Conservation (phyloP, 2,113 vertebrate species). For the Passerina amoena region DNA sequence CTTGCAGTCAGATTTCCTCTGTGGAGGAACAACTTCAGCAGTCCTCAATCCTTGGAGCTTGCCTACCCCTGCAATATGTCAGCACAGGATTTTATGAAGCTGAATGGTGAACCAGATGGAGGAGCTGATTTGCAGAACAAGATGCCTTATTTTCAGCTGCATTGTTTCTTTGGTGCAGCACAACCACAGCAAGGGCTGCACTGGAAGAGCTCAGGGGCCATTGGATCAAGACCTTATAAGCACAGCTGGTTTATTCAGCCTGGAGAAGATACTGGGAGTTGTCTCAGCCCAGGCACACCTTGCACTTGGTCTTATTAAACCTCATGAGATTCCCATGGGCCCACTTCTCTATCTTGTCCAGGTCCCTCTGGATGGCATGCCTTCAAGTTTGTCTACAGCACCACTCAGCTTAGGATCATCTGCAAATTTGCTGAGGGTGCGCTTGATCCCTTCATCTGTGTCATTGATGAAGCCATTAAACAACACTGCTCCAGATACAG, state of each 20-base stretch:
- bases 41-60: rapidly evolving
- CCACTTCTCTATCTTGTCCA: neutral
- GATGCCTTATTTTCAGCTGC: neutral
- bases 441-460: neutral
- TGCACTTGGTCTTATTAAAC: neutral
- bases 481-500: rapidly evolving
- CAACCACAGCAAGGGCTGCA: neutral
- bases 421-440: neutral
- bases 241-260: neutral
- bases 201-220: neutral
- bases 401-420: neutral
- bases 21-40: rapidly evolving
- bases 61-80: neutral
- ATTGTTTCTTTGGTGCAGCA: neutral
- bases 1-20: neutral
- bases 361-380: neutral
- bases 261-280: neutral
- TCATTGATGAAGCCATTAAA: neutral
- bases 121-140: neutral
- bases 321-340: neutral
- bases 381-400: neutral
- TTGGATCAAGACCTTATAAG: neutral
- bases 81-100: neutral
- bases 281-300: neutral
- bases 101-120: neutral